Percentiles rank a stretch among this genome's conserved stretches.
These are phyloP conservation scores for Grallaria varia DNA, from an alignment of 2,113 vertebrate genomes.

Conservation along the genomic window DNA sequence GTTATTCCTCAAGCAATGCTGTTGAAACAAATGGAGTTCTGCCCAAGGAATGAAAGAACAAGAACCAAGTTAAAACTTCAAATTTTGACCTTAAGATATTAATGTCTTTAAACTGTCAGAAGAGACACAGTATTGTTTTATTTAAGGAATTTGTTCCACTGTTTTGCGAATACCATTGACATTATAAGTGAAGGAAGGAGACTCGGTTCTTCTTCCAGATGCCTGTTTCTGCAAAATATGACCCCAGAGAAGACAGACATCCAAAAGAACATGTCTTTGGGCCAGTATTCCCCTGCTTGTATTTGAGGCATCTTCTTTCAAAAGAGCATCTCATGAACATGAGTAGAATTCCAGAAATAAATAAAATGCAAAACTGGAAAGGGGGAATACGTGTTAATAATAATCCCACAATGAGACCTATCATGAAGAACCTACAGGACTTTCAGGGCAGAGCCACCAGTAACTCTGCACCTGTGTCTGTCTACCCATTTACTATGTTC, in stretches of 20 bases:
- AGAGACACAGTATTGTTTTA: neutral
- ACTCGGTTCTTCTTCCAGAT: neutral
- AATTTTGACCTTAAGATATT: neutral
- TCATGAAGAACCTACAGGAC: neutral
- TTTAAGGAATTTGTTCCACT: neutral
- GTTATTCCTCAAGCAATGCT: neutral
- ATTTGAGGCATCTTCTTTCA: neutral
- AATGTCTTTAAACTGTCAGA: neutral
- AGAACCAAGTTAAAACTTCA: neutral
- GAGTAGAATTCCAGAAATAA: neutral
- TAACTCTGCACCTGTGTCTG: neutral
- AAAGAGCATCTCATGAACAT: neutral
- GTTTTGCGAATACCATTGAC: neutral
- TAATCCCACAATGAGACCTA: neutral
- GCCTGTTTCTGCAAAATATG: neutral
- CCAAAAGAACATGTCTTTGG: neutral
- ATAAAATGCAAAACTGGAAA: neutral
- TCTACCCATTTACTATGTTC: neutral
- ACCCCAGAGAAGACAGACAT: neutral
- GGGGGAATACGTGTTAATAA: rapidly evolving
- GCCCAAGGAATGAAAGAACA: neutral
- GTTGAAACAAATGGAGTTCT: neutral
- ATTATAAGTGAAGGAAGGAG: neutral
- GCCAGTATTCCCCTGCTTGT: neutral
- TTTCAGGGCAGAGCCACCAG: neutral